A percentile compares a stretch with the other conserved stretches of the same genome.
Evolutionary conservation across 2,888 invertebrate genomes (phyloP).

Genomic region (Bellardia bayeri): DNA sequence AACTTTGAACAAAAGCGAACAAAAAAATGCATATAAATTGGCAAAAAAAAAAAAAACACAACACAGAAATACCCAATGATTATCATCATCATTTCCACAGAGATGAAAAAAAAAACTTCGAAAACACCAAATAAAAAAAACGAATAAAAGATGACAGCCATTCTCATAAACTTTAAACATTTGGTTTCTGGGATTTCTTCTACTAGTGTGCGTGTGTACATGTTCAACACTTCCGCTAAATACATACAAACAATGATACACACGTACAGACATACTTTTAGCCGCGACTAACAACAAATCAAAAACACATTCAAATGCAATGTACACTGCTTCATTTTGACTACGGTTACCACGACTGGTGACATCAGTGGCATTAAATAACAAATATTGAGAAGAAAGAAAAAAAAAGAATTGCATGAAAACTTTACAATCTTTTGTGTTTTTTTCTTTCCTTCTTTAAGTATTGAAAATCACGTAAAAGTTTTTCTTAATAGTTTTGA

Average conservation of each 20-base stretch:
- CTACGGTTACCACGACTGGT: slow-evolving; percentile 37
- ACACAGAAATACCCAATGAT: slow-evolving; percentile 55
- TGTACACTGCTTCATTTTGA: slow-evolving; percentile 7
- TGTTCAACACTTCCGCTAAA: slow-evolving; percentile 50
- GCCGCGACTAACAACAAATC: slow-evolving; percentile 51
- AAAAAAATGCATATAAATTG: slow-evolving; percentile 51
- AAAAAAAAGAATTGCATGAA: slow-evolving; percentile 7
- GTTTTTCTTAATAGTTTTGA: slow-evolving; percentile 32
- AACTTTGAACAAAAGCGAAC: slow-evolving; percentile 55
- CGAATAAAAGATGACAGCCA: slow-evolving; percentile 65
- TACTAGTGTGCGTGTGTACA: slow-evolving; percentile 29
- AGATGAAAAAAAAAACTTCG: slow-evolving; percentile 35
- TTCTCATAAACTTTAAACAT: slow-evolving; percentile 71
- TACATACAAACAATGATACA: slow-evolving; percentile 7
- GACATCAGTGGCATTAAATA: slow-evolving; percentile 53
- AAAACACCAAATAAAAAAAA: slow-evolving; percentile 32
- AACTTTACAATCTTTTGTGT: not conserved
- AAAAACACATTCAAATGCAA: slow-evolving; percentile 59
- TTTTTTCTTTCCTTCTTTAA: not conserved
- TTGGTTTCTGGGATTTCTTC: slow-evolving; percentile 38
- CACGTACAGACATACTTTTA: not conserved
- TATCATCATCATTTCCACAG: slow-evolving; percentile 44
- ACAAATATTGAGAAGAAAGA: not conserved
- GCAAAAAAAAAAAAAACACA: not conserved
- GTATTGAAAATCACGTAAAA: slow-evolving; percentile 33